Percentiles rank a stretch among this genome's conserved stretches.
These are phyloP conservation scores for Carapus acus DNA, from an alignment of 2,797 vertebrate species.

Conservation along the genomic window DNA sequence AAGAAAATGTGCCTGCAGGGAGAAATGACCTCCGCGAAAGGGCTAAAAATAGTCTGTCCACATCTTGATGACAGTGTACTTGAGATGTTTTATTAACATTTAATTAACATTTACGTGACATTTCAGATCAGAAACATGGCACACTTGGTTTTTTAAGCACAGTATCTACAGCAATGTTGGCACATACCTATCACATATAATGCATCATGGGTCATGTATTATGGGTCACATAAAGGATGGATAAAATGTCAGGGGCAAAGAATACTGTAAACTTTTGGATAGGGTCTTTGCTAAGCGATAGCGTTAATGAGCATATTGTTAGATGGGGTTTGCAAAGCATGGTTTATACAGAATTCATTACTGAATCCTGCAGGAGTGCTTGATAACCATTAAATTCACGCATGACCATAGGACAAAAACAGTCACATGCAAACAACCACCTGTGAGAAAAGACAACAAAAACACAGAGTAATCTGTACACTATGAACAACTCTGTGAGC, in stretches of 20 bases:
- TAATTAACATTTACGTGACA: conserved; percentile 76
- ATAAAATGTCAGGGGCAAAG: conserved; percentile 3
- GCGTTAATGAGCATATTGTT: conserved; percentile 59
- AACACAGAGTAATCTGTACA: conserved; percentile 48
- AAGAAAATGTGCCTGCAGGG: conserved; percentile 39
- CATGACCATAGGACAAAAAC: conserved; percentile 7
- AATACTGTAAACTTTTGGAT: conserved; percentile 9
- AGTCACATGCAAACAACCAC: conserved; percentile 26
- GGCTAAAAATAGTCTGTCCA: conserved; percentile 50
- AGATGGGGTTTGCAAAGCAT: conserved; percentile 21
- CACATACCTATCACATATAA: conserved; percentile 9
- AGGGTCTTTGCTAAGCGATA: conserved; percentile 20
- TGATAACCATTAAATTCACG: conserved; percentile 15
- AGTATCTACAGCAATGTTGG: no score
- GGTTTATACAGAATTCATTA: conserved; percentile 57
- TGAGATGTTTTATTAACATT: conserved; percentile 74
- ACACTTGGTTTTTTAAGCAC: conserved; percentile 19
- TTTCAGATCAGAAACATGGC: conserved; percentile 50
- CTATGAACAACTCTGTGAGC: conserved; percentile 48
- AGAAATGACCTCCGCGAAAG: conserved; percentile 55
- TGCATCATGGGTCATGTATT: no score
- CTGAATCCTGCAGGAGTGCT: conserved; percentile 41
- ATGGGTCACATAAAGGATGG: no score
- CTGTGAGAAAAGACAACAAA: conserved; percentile 43
- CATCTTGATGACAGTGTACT: conserved; percentile 54